These are phyloP conservation scores for Elaphurus davidianus DNA, from an alignment of 2,113 vertebrate species.

Conservation along the genomic window DNA sequence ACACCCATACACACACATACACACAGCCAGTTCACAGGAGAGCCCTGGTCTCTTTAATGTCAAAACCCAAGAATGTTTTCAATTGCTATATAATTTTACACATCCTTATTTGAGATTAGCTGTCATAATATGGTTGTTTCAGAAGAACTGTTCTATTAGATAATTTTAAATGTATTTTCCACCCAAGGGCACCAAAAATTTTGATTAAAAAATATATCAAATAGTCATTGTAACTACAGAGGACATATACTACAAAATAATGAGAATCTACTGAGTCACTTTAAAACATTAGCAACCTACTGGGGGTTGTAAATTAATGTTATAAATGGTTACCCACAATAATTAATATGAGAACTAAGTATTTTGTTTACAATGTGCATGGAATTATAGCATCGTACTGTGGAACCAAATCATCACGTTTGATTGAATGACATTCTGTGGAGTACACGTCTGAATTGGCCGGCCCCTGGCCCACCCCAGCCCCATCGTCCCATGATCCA, in stretches of 20 bases:
- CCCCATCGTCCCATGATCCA: accelerated
- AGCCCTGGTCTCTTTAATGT: not conserved
- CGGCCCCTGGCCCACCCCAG: not conserved
- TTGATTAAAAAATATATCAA: not conserved
- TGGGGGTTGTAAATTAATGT: not conserved
- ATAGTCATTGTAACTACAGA: not conserved
- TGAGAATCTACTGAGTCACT: not conserved
- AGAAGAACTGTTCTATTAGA: not conserved
- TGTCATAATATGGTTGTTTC: not conserved
- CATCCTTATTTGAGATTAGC: not conserved
- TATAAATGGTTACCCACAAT: not conserved
- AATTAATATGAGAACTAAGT: not conserved
- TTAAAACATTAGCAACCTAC: not conserved
- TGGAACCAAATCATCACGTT: not conserved
- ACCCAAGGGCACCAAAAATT: not conserved
- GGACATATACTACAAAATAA: not conserved
- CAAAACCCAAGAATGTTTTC: not conserved
- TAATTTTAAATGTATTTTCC: not conserved
- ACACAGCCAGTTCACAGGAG: not conserved
- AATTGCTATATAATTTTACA: not conserved
- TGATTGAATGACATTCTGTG: not conserved
- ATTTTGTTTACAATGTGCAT: not conserved
- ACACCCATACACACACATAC: not conserved
- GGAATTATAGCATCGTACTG: not conserved
- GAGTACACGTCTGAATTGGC: not conserved